Evolutionary conservation across 2,113 vertebrate species (phyloP), one percentile per base, ranked within the genome.

Genomic region (Toxotes chatareus): DNA sequence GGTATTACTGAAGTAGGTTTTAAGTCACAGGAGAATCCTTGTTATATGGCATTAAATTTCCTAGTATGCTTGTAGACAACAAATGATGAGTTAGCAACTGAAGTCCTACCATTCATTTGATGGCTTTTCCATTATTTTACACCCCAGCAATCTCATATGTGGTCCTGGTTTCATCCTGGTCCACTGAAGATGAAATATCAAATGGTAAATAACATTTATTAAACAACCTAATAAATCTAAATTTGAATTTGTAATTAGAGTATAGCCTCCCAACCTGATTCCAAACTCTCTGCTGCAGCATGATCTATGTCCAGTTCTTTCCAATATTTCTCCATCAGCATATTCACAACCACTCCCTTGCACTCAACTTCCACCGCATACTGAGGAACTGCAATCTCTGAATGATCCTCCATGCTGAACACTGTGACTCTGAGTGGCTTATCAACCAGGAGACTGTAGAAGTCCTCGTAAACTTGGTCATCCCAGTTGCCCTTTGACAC

Each of bases 291-390:
- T 40, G 38, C 49, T 27, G 55, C 27, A 38, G n/a, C 27, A n/a
- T 2, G 1, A 27, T 63, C 61, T 57, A 2, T 61, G 19, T 34
- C 27, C 60, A 40, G 7, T 1, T 67, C 32, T 51, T 89, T 95
- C 93, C 95, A 96, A 76, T 96, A 95, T 66, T 84, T 73, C 69
- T 85, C 93, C 96, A 97, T 95, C 56, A 10, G 86, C 70, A 13
- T 94, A 86, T 94, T 96, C 59, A 93, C 69, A 47, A 95, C 82
- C 53, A 76, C 36, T 1, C 94, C 94, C 55, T 94, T 90, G 65
- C 87, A 86, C 60, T 95, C 89, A 55, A 98, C 32, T 55, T 95
- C 91, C 53, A 98, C 96, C 46, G 23, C 11, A 76, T 93, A 96
- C 11, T 95, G 86, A 67, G 95, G 94, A 14, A 96, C 66, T 56